Base-by-base conservation (phyloP, 1,140 invertebrate genomes). In the Caenorhabditis briggsae region DNA sequence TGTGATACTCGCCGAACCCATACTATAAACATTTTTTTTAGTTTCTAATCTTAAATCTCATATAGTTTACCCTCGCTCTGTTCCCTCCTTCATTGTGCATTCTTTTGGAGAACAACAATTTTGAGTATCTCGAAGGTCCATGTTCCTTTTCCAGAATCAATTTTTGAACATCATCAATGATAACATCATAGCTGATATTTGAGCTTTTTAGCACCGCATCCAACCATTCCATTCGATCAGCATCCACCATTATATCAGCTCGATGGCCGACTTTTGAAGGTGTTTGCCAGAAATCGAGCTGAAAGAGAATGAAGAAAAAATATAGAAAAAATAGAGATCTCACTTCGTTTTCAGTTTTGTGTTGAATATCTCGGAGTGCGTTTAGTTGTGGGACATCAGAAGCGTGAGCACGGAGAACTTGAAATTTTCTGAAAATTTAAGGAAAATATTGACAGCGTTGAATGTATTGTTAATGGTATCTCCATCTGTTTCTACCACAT, bases 91-190 rank as follows among this genome's bases (percentile, higher is more conserved):
- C 90, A 83, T 92, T 92, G 20, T 84, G 89, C 83, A 92, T 83
- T 82, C 91, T 82, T 61, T 92, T 92, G 20, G 82, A 82, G 82
- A 92, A 92, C 12, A 48, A 23, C n/a, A 82, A 88, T 90, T 70
- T 86, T 25, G 46, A 86, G 16, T 20, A 83, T 55, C 59, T 83
- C n/a, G 41, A 43, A 25, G 74, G 61, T 11, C 56, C 25, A 14
- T 65, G 86, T 25, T 78, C 70, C n/a, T 78, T 78, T 23, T 78
- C 70, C 33, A 78, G 6, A 50, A 78, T 78, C 70, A 78, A 95
- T 95, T 94, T 95, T 94, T 87, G 88, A 11, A 96, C 93, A 92
- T 96, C 95, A 84, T 94, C 94, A 90, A 96, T 95, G 56, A 96
- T 91, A 1, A 96, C 94, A 78, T 94, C 94, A 89, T 94, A 95